Base-by-base conservation (phyloP, 1,140 invertebrate species). In the Drosophila sechellia region DNA sequence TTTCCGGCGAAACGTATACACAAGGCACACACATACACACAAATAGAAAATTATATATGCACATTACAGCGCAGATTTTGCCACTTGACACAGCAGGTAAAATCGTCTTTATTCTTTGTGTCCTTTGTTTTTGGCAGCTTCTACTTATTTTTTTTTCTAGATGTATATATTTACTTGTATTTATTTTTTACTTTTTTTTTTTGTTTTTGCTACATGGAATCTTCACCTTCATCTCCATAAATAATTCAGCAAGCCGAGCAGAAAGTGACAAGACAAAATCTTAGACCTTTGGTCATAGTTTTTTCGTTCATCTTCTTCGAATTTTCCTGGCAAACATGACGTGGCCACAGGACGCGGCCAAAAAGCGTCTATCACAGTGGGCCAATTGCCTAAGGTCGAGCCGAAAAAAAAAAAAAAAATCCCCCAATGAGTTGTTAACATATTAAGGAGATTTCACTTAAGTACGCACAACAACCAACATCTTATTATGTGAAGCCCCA, bases 381-480 rank as follows among this genome's bases (percentile, higher is more conserved):
- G 35, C 25, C 59, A 53, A 61, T 61, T 54, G 59, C 34, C 27
- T 34, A 20, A 25, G 49, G 48, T 31, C 35, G 15, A 34, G n/a
- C 1, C 4, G 8, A n/a, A 55, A 55, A 27, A 61, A 54, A 54
- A 27, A n/a, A n/a, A 61, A 55, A 39, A 37, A 68, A 78, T 50
- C 43, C 74, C 69, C 81, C 59, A 54, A 86, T 75, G 81, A 85
- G 81, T 85, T 85, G 81, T 86, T 86, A 85, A 85, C 81, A 85
- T 86, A 85, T 86, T 85, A 86, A 71, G 81, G 60, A 78, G 78
- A 86, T 86, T 85, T 81, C 74, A 85, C 81, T 85, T 81, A 86
- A 86, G 64, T 73, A 74, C 63, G 43, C 34, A 56, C 63, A 45
- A 63, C 65, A 84, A 72, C 66, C 65, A 84, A 72, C 66, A 54